Base-by-base conservation (phyloP, 2,888 invertebrate species). In the Macrostomum cliftonense region DNA sequence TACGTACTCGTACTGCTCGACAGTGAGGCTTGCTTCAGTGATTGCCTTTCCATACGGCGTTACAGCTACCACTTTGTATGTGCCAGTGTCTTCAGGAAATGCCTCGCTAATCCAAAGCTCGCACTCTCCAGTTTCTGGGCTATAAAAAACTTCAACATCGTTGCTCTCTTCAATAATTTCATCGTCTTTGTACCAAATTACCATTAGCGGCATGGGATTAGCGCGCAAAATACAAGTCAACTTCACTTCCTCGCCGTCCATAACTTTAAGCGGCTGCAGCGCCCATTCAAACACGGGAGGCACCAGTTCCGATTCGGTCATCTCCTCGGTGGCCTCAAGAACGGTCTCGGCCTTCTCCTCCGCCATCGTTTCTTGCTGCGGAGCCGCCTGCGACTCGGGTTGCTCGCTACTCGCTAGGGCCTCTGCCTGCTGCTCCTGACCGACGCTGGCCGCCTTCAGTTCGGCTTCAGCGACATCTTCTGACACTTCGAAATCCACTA, bases 1-100 rank as follows among this genome's bases (percentile, higher is more conserved):
- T 55, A 85, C 77, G 71, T 88, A 89, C 75, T 89, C 89, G 71
- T 83, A 88, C 42, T 87, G 87, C 86, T 72, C 51, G 13, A 50
- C 49, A 7, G 16, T 39, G 28, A 50, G 19, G 19, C 16, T 40
- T 12, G 49, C 39, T 50, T 50, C 50, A 2, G 50, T 50, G 12
- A 38, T 37, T 11, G 48, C 50, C 20, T 16, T 37, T 2, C 50
- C 50, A n/a, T 39, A 49, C 16, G 47, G 37, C 12, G 38, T 50
- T n/a, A 12, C n/a, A 13, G 55, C 58, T 44, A 57, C 58, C 45
- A 57, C 57, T 12, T 53, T 47, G 53, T 61, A 61, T 12, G 47
- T 28, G 7, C 50, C 50, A 2, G 47, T 42, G 20, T 50, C 50
- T 37, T 50, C 50, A 11, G 50, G 50, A 28, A 50, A 50, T 12